Evolutionary conservation across 1,140 invertebrate genomes (phyloP).

Genomic region (Orius insidiosus): DNA sequence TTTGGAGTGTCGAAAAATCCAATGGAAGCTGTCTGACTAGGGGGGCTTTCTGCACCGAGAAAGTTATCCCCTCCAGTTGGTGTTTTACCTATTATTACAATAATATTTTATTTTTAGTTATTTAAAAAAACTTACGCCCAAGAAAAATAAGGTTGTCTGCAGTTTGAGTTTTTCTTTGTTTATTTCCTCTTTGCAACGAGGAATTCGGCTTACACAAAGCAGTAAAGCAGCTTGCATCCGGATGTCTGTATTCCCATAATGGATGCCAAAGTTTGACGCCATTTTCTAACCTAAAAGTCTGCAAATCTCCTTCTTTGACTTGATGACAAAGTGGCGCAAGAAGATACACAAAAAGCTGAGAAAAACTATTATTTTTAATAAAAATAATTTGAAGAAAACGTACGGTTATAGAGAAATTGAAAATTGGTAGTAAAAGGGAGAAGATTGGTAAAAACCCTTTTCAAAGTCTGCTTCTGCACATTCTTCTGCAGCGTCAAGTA

Average conservation of each 20-base stretch:
- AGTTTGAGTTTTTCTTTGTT: slow-evolving; percentile 34
- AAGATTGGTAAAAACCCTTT: slow-evolving; percentile 40
- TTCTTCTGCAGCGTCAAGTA: slow-evolving; percentile 93
- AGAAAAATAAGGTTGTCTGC: slow-evolving; percentile 56
- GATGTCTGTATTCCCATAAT: slow-evolving; percentile 86
- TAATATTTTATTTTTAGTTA: not conserved
- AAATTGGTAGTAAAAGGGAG: slow-evolving; percentile 78
- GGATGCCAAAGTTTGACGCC: slow-evolving; percentile 94
- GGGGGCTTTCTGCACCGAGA: slow-evolving; percentile 36
- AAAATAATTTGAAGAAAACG: slow-evolving; percentile 20
- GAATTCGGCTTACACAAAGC: slow-evolving; percentile 78
- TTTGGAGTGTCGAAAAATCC: slow-evolving; percentile 34
- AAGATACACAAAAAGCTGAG: slow-evolving; percentile 87
- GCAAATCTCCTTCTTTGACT: slow-evolving; percentile 94
- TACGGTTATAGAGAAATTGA: slow-evolving; percentile 84
- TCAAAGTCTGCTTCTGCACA: slow-evolving; percentile 76
- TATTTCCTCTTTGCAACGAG: slow-evolving; percentile 36
- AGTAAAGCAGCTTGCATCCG: slow-evolving; percentile 83
- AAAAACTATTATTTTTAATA: slow-evolving; percentile 1
- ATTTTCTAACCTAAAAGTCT: slow-evolving; percentile 83
- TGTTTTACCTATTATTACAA: slow-evolving; percentile 30
- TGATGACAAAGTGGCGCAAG: slow-evolving; percentile 88
- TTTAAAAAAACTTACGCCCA: slow-evolving; percentile 43
- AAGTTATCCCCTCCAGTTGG: slow-evolving; percentile 31
- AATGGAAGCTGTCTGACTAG: slow-evolving; percentile 37